Conservation (phyloP, 1,140 invertebrate genomes). For the Cherax destructor region DNA sequence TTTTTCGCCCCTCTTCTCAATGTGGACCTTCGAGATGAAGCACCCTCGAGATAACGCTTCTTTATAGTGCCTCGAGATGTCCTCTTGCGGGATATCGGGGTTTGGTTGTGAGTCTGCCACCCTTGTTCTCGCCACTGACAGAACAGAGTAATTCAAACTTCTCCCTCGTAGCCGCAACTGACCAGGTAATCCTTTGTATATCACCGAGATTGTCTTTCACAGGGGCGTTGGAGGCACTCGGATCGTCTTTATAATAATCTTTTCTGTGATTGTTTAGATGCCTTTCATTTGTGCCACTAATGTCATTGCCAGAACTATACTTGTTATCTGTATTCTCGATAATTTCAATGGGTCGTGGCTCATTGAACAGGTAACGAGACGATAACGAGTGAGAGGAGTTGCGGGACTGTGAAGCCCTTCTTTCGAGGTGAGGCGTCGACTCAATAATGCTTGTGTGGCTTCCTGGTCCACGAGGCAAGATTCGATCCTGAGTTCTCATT, state of each 20-base stretch:
- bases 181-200: conserved; percentile 41
- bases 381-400: not conserved
- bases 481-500: not conserved
- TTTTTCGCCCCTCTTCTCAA: not conserved
- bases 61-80: conserved; percentile 13
- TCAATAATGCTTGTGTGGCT: not conserved
- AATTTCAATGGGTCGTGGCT: conserved; percentile 9
- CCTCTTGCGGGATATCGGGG: conserved; percentile 44
- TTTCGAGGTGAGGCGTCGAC: not conserved
- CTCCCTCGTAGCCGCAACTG: conserved; percentile 50
- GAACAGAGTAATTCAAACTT: conserved; percentile 55
- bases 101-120: conserved; percentile 50
- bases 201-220: not conserved
- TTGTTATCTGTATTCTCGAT: conserved; percentile 1
- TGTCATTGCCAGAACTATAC: no score
- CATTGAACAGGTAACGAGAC: not conserved
- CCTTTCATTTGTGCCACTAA: not conserved
- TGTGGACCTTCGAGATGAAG: not conserved
- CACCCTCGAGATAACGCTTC: conserved; percentile 34
- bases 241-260: not conserved
- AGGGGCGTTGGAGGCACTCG: not conserved
- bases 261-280: not conserved
- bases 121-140: conserved; percentile 47
- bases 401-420: not conserved
- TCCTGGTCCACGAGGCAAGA: not conserved